Evolutionary conservation across 2,888 invertebrate species (phyloP).

Genomic region (Apodemia zela): DNA sequence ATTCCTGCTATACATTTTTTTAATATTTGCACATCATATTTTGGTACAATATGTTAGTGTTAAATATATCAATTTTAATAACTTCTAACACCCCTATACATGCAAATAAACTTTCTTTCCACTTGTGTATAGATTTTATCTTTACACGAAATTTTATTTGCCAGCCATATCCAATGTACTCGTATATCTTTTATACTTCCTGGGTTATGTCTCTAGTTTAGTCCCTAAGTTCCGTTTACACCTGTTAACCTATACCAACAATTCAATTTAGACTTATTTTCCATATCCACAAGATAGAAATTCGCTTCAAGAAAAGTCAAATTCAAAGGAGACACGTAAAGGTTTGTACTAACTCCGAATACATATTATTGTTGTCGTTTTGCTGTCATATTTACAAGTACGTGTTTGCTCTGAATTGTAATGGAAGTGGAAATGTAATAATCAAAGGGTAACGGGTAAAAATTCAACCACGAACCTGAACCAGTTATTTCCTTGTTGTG

Average conservation of each 20-base stretch:
- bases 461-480: background rate
- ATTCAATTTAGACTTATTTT: background rate
- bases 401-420: constrained; percentile 5
- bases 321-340: constrained; percentile 6
- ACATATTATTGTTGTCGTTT: constrained; percentile 15
- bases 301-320: background rate
- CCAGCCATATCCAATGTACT: background rate
- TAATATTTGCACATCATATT: too few relatives aligned
- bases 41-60: too few relatives aligned
- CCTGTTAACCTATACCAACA: background rate
- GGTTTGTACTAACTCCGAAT: constrained; percentile 9
- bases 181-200: background rate
- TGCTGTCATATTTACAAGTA: constrained; percentile 9
- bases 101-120: too few relatives aligned
- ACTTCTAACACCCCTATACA: too few relatives aligned
- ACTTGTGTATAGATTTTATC: too few relatives aligned
- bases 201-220: background rate
- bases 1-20: too few relatives aligned
- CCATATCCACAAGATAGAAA: background rate
- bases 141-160: too few relatives aligned
- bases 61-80: too few relatives aligned
- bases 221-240: background rate
- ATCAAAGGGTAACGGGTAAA: constrained; percentile 5
- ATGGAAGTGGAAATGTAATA: background rate
- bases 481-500: background rate